Percentiles rank a stretch among this genome's conserved stretches.
phyloP scores from a whole-genome alignment of 2,888 invertebrate species.

The Xiphydria camelus region DNA sequence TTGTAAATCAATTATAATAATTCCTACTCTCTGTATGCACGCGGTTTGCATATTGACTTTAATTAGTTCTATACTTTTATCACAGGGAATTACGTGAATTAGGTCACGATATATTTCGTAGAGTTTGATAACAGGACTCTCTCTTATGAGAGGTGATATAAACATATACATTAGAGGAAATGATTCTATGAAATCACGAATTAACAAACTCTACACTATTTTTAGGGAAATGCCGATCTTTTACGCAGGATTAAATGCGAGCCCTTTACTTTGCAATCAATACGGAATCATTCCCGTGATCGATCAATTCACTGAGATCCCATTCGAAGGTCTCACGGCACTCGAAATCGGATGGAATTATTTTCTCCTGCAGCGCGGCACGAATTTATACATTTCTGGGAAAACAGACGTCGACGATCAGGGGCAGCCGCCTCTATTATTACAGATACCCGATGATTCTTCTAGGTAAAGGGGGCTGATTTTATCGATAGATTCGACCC shows the following conservation, averaged over 20 bases:
- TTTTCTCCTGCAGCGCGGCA: conserved; percentile 43
- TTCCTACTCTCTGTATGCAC: no score
- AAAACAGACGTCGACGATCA: conserved; percentile 18
- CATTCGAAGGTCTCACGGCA: conserved; percentile 32
- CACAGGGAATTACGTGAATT: no score
- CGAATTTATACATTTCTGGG: conserved; percentile 39
- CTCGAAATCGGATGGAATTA: conserved; percentile 53
- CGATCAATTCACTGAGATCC: conserved; percentile 34
- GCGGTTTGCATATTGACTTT: no score
- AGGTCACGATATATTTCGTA: no score
- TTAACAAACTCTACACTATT: no score
- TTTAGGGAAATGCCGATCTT: conserved; percentile 14
- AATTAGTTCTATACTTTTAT: no score
- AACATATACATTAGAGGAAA: no score
- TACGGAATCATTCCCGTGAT: conserved; percentile 17
- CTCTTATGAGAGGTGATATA: no score
- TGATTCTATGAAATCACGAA: no score
- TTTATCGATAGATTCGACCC: no score
- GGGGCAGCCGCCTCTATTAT: conserved; percentile 13
- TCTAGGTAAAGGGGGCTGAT: not conserved
- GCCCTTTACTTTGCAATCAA: conserved; percentile 25
- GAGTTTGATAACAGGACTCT: no score
- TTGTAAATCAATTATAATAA: no score
- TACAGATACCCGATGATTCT: conserved; percentile 36
- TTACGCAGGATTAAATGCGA: conserved; percentile 42